Base-by-base conservation (phyloP, 2,797 vertebrate genomes). In the Diglossa cyanea region DNA sequence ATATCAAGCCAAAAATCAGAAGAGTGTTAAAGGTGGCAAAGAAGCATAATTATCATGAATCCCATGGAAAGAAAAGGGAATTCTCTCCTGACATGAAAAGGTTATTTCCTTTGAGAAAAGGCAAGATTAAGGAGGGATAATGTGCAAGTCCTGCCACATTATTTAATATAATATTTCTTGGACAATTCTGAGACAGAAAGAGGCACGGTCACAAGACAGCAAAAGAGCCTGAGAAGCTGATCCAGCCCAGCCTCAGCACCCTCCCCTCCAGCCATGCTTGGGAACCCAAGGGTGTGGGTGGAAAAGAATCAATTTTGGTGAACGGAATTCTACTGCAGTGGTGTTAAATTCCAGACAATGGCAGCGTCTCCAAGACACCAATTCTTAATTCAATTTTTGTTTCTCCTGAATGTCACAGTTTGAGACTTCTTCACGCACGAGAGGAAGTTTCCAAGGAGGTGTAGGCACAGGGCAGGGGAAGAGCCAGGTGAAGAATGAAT, bases 71-170 rank as follows among this genome's bases (percentile, higher is more conserved):
- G n/a, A 47, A 57, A 85, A 21, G 14, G 35, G 50, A 81, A 78
- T 48, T 30, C 5, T n/a, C 24, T 73, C 33, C 31, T 79, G 58
- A 60, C 54, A 51, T 7, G 10, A 39, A 23, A 80, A 5, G 19
- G 54, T 63, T 13, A 25, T 62, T 80, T 77, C 61, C 80, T 71
- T 73, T 31, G n/a, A 80, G 76, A 86, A 90, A 62, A 86, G 9
- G 24, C 7, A 80, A 70, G 88, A 75, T 50, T 37, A 44, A 55
- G 33, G 21, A 74, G 31, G 7, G 40, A 81, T 15, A 58, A 80
- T 0, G 0, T 24, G 44, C 0, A 1, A 77, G 35, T 40, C 45
- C 28, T 33, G 42, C 55, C 40, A 79, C 60, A 2, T 44, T 67
- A 53, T 68, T 75, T 50, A 42, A 86, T 12, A 9, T 2, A 51